phyloP scores from a whole-genome alignment of 2,113 vertebrate species.

The Catharus minimus region DNA sequence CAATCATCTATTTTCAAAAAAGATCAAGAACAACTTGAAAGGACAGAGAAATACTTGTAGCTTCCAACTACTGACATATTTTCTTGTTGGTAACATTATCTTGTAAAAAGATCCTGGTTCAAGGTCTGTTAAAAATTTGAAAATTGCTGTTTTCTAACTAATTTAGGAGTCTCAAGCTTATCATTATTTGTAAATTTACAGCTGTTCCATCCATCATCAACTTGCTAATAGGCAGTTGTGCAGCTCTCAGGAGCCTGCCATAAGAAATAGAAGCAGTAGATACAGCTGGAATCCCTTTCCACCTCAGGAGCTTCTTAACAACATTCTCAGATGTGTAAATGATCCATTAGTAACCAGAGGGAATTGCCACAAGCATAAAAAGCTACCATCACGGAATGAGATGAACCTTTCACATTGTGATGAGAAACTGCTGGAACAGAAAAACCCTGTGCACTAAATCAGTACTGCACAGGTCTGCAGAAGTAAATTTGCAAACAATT shows the following conservation, averaged over 20 bases:
- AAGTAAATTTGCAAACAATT: neutral
- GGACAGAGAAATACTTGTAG: conserved; percentile 29
- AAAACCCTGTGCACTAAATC: neutral
- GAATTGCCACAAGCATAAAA: conserved; percentile 62
- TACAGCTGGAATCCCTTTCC: conserved; percentile 71
- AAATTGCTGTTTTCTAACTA: conserved; percentile 31
- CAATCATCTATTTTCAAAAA: neutral
- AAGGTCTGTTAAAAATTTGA: conserved; percentile 60
- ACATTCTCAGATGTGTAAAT: conserved; percentile 78
- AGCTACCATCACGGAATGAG: conserved; percentile 60
- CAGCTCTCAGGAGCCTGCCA: conserved; percentile 62
- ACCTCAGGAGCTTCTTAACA: conserved; percentile 74
- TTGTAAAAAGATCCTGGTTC: conserved; percentile 59
- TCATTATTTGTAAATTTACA: conserved; percentile 71
- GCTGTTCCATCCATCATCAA: conserved; percentile 67
- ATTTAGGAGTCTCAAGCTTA: conserved; percentile 69
- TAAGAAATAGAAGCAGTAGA: conserved; percentile 69
- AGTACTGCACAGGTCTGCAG: neutral
- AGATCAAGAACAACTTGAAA: conserved; percentile 13
- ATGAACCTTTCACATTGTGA: conserved; percentile 11
- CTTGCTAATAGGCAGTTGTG: conserved; percentile 72
- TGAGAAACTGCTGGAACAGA: conserved; percentile 16
- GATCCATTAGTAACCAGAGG: conserved; percentile 70
- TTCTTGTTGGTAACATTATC: conserved; percentile 35
- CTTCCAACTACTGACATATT: conserved; percentile 51